A percentile compares a stretch with the other conserved stretches of the same genome.
These are phyloP conservation scores for Dicerorhinus sumatrensis DNA, from an alignment of 2,113 vertebrate genomes.

Conservation along the genomic window DNA sequence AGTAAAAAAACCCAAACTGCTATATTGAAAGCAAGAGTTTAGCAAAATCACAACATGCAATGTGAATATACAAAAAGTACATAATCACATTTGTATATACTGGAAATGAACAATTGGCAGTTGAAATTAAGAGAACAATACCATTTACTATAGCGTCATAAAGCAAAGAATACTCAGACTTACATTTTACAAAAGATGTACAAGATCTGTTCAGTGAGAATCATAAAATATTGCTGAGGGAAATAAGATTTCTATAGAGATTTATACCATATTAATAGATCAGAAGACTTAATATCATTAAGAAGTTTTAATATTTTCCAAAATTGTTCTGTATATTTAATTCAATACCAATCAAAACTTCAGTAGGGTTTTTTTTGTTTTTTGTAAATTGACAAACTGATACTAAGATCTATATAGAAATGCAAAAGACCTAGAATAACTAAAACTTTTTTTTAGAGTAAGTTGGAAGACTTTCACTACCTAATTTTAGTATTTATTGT, in stretches of 20 bases:
- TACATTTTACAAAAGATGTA: not conserved
- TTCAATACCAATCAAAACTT: not conserved
- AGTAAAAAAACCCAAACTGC: not conserved
- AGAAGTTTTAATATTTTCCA: not conserved
- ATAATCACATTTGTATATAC: not conserved
- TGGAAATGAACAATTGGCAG: not conserved
- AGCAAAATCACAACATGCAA: not conserved
- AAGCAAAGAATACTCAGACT: not conserved
- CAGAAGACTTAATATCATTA: not conserved
- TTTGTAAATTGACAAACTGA: not conserved
- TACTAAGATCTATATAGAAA: not conserved
- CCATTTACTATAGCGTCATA: not conserved
- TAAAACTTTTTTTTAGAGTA: not conserved
- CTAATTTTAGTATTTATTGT: not conserved
- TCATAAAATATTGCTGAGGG: not conserved
- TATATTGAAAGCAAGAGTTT: not conserved
- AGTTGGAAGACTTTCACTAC: not conserved
- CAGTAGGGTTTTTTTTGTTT: not conserved
- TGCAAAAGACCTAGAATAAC: not conserved
- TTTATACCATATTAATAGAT: not conserved
- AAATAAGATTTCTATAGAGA: not conserved
- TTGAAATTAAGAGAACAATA: not conserved
- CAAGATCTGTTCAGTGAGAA: not conserved
- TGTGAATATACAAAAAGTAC: not conserved
- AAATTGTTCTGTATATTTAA: not conserved